Percentiles rank a stretch among this genome's conserved stretches.
Conservation (phyloP, 2,888 invertebrate species). For the Bugulina stolonifera region DNA sequence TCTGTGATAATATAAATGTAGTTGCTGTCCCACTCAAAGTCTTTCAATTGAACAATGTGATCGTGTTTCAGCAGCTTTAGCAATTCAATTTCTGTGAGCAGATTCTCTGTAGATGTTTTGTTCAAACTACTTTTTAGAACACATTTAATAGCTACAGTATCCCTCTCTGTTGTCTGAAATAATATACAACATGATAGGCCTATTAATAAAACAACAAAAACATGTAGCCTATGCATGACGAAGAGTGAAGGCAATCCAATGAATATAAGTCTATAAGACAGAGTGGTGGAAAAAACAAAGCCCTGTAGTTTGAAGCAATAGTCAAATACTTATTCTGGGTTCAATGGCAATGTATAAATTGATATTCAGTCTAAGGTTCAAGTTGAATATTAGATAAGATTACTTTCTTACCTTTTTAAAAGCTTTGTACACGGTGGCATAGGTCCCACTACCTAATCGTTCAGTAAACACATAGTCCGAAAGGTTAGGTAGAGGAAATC, state of each 20-base stretch:
- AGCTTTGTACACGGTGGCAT: constrained; percentile 78
- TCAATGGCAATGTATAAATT: too few relatives aligned
- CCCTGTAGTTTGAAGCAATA: too few relatives aligned
- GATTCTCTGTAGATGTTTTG: constrained; percentile 68
- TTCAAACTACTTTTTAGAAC: constrained; percentile 68
- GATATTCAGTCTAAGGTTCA: too few relatives aligned
- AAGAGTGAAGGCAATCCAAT: constrained; percentile 8
- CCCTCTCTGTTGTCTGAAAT: constrained; percentile 44
- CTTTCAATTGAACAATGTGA: constrained; percentile 73
- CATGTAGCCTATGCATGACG: too few relatives aligned
- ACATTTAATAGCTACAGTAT: constrained; percentile 75
- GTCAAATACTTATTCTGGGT: too few relatives aligned
- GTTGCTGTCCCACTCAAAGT: constrained; percentile 64
- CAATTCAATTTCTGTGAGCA: constrained; percentile 74
- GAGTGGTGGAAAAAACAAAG: too few relatives aligned
- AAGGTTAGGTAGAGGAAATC: constrained; percentile 33
- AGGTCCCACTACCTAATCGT: constrained; percentile 71
- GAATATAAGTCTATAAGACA: too few relatives aligned
- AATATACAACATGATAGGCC: constrained; percentile 25
- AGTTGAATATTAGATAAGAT: too few relatives aligned
- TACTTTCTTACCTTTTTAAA: constrained; percentile 64
- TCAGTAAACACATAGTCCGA: constrained; percentile 48
- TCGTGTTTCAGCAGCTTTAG: constrained; percentile 72
- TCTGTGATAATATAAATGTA: constrained; percentile 82
- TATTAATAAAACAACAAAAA: background rate